These are phyloP conservation scores for Dryococelus australis DNA, from an alignment of 2,888 invertebrate genomes.

Conservation along the genomic window DNA sequence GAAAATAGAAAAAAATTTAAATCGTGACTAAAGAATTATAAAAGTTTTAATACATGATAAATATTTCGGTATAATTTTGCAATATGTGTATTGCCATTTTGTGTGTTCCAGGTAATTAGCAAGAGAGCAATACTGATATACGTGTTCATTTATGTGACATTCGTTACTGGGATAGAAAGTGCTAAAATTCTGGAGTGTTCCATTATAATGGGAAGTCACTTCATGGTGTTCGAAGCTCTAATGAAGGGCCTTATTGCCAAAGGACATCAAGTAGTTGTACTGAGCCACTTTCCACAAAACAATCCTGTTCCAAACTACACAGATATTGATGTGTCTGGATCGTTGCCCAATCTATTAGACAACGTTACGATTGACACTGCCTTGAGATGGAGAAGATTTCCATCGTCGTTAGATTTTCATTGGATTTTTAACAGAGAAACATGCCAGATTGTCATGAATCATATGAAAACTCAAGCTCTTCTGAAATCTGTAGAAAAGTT, in stretches of 20 bases:
- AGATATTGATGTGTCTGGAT: conserved; percentile 38
- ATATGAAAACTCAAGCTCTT: conserved; percentile 33
- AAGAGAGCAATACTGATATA: too few species aligned
- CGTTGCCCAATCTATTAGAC: conserved; percentile 30
- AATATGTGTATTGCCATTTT: too few species aligned
- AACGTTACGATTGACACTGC: conserved; percentile 32
- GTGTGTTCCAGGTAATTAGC: too few species aligned
- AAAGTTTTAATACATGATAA: too few species aligned
- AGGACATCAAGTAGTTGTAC: conserved; percentile 64
- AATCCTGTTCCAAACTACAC: conserved; percentile 57
- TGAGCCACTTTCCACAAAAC: conserved; percentile 58
- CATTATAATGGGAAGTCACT: conserved; percentile 64
- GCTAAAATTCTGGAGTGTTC: conserved; percentile 60
- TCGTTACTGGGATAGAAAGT: neutral
- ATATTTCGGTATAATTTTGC: too few species aligned
- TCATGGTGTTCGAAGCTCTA: conserved; percentile 60
- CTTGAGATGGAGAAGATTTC: neutral
- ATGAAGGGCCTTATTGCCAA: conserved; percentile 61
- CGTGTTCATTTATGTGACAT: neutral
- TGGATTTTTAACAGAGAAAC: conserved; percentile 26
- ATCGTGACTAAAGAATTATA: too few species aligned
- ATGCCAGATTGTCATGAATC: conserved; percentile 33
- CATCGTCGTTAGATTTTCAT: conserved; percentile 19
- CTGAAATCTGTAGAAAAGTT: conserved; percentile 35
- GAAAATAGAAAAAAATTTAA: too few species aligned